Conservation (phyloP, 2,113 vertebrate species). For the Pimephales promelas region DNA sequence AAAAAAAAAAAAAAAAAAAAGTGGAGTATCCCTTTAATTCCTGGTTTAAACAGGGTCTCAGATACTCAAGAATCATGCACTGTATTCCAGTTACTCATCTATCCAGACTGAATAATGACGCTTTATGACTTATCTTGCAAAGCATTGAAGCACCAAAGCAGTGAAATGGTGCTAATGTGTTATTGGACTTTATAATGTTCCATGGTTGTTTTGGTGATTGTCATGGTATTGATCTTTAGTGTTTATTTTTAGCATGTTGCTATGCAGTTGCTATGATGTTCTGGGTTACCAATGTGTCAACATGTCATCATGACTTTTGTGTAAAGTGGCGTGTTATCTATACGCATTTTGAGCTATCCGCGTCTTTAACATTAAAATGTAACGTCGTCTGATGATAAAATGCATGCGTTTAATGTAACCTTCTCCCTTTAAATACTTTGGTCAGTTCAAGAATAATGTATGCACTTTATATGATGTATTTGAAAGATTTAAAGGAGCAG, state of each 20-base stretch:
- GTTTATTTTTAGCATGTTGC: neutral
- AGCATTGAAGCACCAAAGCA: neutral
- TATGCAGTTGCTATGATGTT: neutral
- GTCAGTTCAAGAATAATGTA: too few species aligned
- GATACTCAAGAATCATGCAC: neutral
- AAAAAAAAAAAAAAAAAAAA: too few species aligned
- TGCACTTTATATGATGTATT: too few species aligned
- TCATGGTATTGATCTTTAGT: neutral
- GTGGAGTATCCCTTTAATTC: too few species aligned
- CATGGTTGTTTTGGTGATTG: neutral
- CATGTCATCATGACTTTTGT: too few species aligned
- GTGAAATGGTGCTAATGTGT: neutral
- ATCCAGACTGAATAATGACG: neutral
- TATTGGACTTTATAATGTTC: neutral
- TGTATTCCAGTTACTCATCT: neutral
- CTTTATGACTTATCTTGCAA: neutral
- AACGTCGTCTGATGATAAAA: too few species aligned
- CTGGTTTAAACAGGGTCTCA: neutral
- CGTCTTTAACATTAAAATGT: too few species aligned
- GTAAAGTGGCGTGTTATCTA: too few species aligned
- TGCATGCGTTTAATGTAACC: too few species aligned
- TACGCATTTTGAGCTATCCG: too few species aligned
- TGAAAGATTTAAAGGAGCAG: too few species aligned
- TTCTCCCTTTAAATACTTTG: too few species aligned
- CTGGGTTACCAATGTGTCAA: neutral